Evolutionary conservation across 2,113 vertebrate genomes (phyloP).

Genomic region (Phoxinus phoxinus): DNA sequence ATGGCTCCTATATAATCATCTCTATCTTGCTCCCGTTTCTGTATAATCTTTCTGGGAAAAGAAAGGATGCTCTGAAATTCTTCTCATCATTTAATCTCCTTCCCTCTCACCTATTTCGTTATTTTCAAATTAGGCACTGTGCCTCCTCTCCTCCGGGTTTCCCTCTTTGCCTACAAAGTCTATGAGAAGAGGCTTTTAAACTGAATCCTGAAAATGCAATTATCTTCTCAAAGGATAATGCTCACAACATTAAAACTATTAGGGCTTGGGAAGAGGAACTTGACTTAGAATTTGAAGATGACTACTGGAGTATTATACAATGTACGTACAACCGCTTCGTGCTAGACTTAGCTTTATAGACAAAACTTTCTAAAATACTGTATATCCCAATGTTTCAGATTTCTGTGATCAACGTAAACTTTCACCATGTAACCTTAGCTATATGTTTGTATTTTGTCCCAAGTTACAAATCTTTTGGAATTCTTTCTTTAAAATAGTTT

Average conservation of each 20-base stretch:
- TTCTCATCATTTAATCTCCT: not conserved
- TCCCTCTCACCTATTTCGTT: not conserved
- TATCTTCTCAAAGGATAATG: not conserved
- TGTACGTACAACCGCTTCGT: not conserved
- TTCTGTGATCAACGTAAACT: not conserved
- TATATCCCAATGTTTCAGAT: too few species aligned
- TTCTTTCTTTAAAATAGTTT: not conserved
- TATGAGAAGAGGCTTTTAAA: too few species aligned
- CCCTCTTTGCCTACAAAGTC: too few species aligned
- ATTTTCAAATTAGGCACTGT: not conserved
- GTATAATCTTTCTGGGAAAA: not conserved
- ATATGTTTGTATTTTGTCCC: slow-evolving; percentile 29
- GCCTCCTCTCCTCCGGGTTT: too few species aligned
- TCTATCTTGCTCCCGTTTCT: not conserved
- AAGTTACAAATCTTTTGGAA: not conserved
- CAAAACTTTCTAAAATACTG: not conserved
- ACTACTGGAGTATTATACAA: slow-evolving; percentile 2
- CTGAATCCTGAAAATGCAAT: not conserved
- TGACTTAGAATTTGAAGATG: not conserved
- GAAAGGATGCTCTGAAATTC: slow-evolving; percentile 8
- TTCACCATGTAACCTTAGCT: slow-evolving; percentile 7
- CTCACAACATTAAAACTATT: not conserved
- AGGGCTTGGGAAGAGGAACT: slow-evolving; percentile 1
- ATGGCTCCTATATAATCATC: slow-evolving; percentile 11
- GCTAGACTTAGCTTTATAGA: slow-evolving; percentile 3